phyloP scores from a whole-genome alignment of 2,888 invertebrate species.

The Allacma fusca region DNA sequence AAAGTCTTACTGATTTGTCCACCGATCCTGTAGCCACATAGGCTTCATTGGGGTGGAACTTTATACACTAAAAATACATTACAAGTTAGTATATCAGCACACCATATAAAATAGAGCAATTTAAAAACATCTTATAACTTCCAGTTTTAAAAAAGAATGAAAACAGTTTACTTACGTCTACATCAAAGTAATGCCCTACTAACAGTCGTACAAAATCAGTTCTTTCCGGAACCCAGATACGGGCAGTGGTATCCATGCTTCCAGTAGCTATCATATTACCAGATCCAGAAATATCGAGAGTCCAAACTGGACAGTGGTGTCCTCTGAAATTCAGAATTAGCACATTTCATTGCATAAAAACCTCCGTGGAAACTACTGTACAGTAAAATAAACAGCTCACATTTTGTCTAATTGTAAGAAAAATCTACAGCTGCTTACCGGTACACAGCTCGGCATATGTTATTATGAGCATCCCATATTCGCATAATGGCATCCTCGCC shows the following conservation, averaged over 20 bases:
- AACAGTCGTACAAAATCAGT: constrained; percentile 84
- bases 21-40: constrained; percentile 90
- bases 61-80: constrained; percentile 74
- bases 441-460: constrained; percentile 75
- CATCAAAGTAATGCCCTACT: constrained; percentile 86
- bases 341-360: constrained; percentile 63
- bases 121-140: too few relatives aligned
- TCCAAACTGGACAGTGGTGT: constrained; percentile 90
- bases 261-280: constrained; percentile 79
- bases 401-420: too few relatives aligned
- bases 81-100: too few relatives aligned
- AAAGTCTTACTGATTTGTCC: constrained; percentile 87
- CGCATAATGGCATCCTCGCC: constrained; percentile 79
- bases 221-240: constrained; percentile 82
- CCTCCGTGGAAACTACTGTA: too few relatives aligned
- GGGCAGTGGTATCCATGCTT: constrained; percentile 81
- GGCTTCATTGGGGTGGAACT: constrained; percentile 90
- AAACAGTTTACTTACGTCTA: constrained; percentile 77
- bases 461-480: constrained; percentile 77
- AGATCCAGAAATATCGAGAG: constrained; percentile 76
- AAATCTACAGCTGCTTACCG: too few relatives aligned
- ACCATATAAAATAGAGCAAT: too few relatives aligned
- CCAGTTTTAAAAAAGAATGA: not conserved
- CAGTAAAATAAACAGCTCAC: too few relatives aligned
- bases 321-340: constrained; percentile 73